Conservation (phyloP, 1,140 invertebrate genomes). For the Adoxophyes honmai region DNA sequence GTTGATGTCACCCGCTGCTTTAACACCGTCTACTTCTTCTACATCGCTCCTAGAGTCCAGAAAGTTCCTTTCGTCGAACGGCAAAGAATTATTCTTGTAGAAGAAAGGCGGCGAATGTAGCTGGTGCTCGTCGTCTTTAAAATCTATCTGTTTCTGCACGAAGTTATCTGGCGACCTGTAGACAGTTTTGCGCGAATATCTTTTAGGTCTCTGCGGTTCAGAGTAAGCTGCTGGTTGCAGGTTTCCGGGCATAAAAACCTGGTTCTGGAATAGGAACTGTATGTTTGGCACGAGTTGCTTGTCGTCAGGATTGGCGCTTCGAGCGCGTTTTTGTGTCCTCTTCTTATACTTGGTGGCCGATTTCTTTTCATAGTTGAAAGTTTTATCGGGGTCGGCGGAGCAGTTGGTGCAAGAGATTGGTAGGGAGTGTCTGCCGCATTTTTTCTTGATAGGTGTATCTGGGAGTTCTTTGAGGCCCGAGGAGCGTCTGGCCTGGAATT, state of each 20-base stretch:
- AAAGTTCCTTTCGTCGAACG: conserved; percentile 51
- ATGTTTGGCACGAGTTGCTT: conserved; percentile 64
- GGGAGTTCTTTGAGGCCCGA: conserved; percentile 37
- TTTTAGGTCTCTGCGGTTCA: conserved; percentile 49
- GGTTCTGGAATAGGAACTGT: conserved; percentile 72
- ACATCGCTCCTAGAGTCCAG: conserved; percentile 38
- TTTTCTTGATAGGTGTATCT: conserved; percentile 55
- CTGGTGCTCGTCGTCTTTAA: conserved; percentile 49
- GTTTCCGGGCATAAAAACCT: conserved; percentile 70
- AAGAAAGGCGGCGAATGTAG: conserved; percentile 51
- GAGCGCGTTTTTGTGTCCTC: conserved; percentile 44
- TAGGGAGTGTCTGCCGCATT: conserved; percentile 61
- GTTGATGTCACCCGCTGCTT: conserved; percentile 30
- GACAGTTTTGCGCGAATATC: conserved; percentile 23
- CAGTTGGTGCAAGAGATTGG: conserved; percentile 67
- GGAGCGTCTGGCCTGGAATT: conserved; percentile 69
- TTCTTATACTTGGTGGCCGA: conserved; percentile 65
- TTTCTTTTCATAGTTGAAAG: conserved; percentile 69
- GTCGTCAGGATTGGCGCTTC: conserved; percentile 44
- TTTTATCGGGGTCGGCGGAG: conserved; percentile 52
- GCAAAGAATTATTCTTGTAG: conserved; percentile 62
- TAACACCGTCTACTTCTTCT: conserved; percentile 48
- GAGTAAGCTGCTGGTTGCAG: conserved; percentile 54
- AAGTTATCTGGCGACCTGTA: conserved; percentile 36
- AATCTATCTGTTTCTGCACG: conserved; percentile 57